Evolutionary conservation across 2,888 invertebrate genomes (phyloP), one percentile per base, ranked within the genome.

Genomic region (Lasioglossum oenotherae): DNA sequence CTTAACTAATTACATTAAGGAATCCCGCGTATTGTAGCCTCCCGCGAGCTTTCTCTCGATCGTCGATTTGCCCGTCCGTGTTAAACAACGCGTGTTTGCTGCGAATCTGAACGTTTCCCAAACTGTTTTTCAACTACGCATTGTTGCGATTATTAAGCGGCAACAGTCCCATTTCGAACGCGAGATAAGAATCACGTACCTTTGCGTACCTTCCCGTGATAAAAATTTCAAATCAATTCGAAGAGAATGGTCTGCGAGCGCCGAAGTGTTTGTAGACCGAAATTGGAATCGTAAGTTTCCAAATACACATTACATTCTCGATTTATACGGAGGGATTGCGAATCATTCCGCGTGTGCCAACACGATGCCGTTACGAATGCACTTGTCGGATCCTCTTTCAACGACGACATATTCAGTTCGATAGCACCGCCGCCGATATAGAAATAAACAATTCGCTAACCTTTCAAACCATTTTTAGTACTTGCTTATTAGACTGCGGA

Each of bases 251-350:
- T 23, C 49, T 35, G 1, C 72, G 75, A 74, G 82, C 76, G 53
- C 35, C 19, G 53, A 31, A 41, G 57, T 86, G 78, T 86, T 87
- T 82, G 87, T 78, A 67, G 87, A 83, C 80, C 78, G 85, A 83
- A 83, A 86, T 86, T 86, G 87, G 53, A 87, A 87, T 83, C 77
- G 86, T 72, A 83, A 76, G 75, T 86, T 83, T 78, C 78, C 86
- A 82, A 87, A 87, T 86, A 86, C 75, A 35, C 71, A 67, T 64
- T 19, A 27, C 86, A 73, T 79, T 80, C 80, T 80, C 82, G 77
- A 82, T 86, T 85, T 76, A 82, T 85, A 73, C 27, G 67, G 76
- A 72, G 67, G 82, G 72, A 82, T 87, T 75, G 80, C 72, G 78
- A 82, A 67, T 78, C 74, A 80, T 74, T 85, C 74, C 71, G 67